These are phyloP conservation scores for Bombus confusus DNA, from an alignment of 1,140 invertebrate species.

Conservation along the genomic window DNA sequence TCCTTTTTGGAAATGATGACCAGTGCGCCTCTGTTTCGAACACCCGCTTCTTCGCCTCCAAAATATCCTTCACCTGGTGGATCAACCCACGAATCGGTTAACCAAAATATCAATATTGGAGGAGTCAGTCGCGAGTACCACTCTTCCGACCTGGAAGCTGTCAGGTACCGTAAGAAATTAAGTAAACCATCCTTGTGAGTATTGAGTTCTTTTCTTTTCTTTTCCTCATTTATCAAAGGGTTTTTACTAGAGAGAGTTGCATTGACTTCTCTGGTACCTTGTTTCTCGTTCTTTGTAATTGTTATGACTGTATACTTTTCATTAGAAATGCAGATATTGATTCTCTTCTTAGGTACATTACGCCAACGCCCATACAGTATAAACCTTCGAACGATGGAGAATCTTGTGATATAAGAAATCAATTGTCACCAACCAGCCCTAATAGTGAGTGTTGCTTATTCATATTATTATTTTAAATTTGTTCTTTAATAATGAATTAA, in stretches of 20 bases:
- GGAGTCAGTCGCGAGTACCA: conserved; percentile 78
- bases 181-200: conserved; percentile 79
- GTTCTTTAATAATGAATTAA: neutral
- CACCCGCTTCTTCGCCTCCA: conserved; percentile 88
- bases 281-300: neutral
- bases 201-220: conserved; percentile 49
- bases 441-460: conserved; percentile 74
- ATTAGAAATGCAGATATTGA: neutral
- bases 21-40: conserved; percentile 86
- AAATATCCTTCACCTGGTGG: conserved; percentile 84
- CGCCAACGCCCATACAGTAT: conserved; percentile 73
- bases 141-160: conserved; percentile 80
- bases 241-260: no score
- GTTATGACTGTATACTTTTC: neutral
- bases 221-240: neutral
- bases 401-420: conserved; percentile 74
- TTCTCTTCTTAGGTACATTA: conserved; percentile 70
- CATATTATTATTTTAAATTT: neutral
- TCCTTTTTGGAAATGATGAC: conserved; percentile 93
- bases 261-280: neutral
- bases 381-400: conserved; percentile 74
- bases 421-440: conserved; percentile 80
- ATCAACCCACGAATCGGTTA: conserved; percentile 70
- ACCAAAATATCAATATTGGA: conserved; percentile 72
- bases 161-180: conserved; percentile 76